Evolutionary conservation across 2,113 vertebrate genomes (phyloP).

Genomic region (Ptyas mucosa): DNA sequence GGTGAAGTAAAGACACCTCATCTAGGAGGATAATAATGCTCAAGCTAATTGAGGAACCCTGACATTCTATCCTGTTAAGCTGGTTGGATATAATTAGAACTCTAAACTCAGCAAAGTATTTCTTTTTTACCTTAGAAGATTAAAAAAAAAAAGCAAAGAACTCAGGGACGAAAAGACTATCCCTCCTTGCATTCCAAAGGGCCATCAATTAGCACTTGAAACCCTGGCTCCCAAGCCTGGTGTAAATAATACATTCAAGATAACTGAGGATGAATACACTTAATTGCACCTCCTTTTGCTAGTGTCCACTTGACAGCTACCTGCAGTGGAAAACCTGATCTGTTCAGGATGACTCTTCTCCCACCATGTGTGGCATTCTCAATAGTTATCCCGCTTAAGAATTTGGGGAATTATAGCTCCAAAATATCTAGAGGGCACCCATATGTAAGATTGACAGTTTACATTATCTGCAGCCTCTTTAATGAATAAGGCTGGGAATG

Average conservation of each 20-base stretch:
- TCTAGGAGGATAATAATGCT: conserved; percentile 15
- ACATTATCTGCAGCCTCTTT: neutral
- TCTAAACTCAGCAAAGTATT: conserved; percentile 10
- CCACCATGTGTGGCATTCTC: neutral
- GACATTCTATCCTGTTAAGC: neutral
- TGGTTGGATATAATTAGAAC: conserved; percentile 47
- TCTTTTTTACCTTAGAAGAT: neutral
- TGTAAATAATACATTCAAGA: neutral
- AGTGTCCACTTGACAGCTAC: neutral
- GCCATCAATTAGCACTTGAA: conserved; percentile 26
- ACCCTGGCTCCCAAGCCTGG: neutral
- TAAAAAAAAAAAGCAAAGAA: neutral
- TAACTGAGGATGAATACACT: neutral
- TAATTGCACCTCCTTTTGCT: neutral
- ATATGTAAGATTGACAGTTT: neutral
- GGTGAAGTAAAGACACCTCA: conserved; percentile 5
- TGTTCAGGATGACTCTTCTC: neutral
- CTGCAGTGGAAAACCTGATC: neutral
- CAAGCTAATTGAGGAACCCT: conserved; percentile 36
- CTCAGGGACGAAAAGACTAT: neutral
- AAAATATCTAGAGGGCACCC: neutral
- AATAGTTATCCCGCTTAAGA: neutral
- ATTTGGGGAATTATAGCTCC: neutral
- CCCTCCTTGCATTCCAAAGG: conserved; percentile 11
- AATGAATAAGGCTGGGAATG: neutral